A percentile compares a stretch with the other conserved stretches of the same genome.
phyloP scores from a whole-genome alignment of 2,797 vertebrate genomes.

The Iguana delicatissima region DNA sequence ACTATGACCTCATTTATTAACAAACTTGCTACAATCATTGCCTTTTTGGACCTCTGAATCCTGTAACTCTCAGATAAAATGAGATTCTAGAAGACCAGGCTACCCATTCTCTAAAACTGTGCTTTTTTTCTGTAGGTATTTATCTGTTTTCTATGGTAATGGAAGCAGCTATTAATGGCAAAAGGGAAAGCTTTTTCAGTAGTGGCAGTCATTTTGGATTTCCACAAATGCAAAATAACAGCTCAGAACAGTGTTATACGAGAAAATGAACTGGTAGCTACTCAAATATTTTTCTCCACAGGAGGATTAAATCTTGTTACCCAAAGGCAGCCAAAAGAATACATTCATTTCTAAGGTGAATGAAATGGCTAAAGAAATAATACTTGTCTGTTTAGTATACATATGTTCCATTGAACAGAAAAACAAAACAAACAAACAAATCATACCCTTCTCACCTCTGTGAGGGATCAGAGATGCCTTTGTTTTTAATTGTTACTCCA shows the following conservation, averaged over 20 bases:
- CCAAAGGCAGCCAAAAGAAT: neutral
- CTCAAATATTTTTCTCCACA: neutral
- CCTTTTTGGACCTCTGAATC: neutral
- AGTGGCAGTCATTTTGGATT: neutral
- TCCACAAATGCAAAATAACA: neutral
- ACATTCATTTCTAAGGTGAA: too few species aligned
- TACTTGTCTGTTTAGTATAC: neutral
- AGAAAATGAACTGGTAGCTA: neutral
- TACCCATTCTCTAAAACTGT: neutral
- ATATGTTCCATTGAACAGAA: neutral
- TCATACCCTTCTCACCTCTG: neutral
- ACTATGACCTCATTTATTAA: neutral
- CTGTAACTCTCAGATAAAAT: neutral
- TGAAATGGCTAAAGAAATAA: too few species aligned
- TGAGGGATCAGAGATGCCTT: neutral
- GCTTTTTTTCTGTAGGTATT: neutral
- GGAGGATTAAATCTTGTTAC: neutral
- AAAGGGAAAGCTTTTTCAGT: neutral
- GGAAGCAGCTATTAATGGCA: neutral
- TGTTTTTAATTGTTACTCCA: neutral
- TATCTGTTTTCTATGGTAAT: neutral
- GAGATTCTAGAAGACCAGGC: neutral
- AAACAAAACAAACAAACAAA: neutral
- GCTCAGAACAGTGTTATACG: neutral
- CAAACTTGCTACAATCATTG: neutral